Evolutionary conservation across 2,113 vertebrate genomes (phyloP).

Genomic region (Alouatta palliata): DNA sequence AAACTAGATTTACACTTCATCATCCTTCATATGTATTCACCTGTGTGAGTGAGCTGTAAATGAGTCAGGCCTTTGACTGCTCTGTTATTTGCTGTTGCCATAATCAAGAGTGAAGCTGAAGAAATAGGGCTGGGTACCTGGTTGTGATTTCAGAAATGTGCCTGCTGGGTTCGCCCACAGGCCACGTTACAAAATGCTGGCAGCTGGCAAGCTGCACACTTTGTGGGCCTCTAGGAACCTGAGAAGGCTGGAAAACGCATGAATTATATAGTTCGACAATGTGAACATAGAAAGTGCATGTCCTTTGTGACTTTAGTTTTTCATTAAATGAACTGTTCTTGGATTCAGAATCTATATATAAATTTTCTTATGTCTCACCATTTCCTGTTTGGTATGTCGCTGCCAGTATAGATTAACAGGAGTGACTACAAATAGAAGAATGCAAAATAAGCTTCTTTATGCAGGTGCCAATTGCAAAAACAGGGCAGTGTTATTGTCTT

Average conservation of each 20-base stretch:
- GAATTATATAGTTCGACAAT: background rate
- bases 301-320: slow-evolving; percentile 24
- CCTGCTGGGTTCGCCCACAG: background rate
- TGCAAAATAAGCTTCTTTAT: background rate
- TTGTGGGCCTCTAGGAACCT: background rate
- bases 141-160: background rate
- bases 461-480: background rate
- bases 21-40: background rate
- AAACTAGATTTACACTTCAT: background rate
- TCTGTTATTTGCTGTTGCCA: background rate
- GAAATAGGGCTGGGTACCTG: background rate
- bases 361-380: background rate
- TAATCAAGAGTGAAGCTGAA: background rate
- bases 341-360: background rate
- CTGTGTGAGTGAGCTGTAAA: background rate
- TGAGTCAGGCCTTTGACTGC: background rate
- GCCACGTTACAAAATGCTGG: background rate
- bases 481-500: background rate
- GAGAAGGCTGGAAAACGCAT: slow-evolving; percentile 14
- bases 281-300: background rate
- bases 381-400: background rate
- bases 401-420: background rate
- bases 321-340: slow-evolving; percentile 25
- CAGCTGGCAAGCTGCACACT: background rate
- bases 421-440: background rate